Percentiles rank a stretch among this genome's conserved stretches.
Conservation (phyloP, 1,140 invertebrate genomes). For the Acromyrmex echinatior region DNA sequence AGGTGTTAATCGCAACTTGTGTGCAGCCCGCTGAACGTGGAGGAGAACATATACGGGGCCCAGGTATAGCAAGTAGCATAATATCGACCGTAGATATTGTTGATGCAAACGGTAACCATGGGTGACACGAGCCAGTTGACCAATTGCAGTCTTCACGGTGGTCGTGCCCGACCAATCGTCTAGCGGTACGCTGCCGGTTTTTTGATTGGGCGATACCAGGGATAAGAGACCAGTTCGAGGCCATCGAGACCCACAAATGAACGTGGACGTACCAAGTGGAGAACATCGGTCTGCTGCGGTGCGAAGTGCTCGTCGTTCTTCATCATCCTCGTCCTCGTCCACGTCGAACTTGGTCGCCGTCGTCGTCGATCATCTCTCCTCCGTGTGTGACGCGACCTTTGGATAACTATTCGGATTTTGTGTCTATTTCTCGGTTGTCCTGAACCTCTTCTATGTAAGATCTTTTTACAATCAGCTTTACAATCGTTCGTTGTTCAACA, state of each 20-base stretch:
- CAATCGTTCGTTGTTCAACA: slow-evolving; percentile 28
- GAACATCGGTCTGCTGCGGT: slow-evolving; percentile 69
- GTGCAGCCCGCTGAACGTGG: slow-evolving; percentile 25
- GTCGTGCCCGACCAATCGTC: slow-evolving; percentile 82
- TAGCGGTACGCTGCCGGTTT: slow-evolving; percentile 80
- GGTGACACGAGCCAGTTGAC: slow-evolving; percentile 81
- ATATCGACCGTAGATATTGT: slow-evolving; percentile 86
- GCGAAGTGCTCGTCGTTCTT: slow-evolving; percentile 44
- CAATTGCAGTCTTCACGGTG: slow-evolving; percentile 85
- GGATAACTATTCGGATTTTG: slow-evolving; percentile 72
- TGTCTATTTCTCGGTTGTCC: slow-evolving; percentile 44
- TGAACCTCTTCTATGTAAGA: slow-evolving; percentile 59
- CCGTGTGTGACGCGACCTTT: slow-evolving; percentile 46
- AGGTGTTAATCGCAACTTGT: slow-evolving; percentile 71
- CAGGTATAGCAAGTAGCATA: slow-evolving; percentile 68
- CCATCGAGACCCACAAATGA: slow-evolving; percentile 81
- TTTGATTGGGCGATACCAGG: slow-evolving; percentile 85
- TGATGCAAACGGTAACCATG: slow-evolving; percentile 86
- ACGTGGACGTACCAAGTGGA: slow-evolving; percentile 81
- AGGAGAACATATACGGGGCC: slow-evolving; percentile 48
- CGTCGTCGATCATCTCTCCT: slow-evolving; percentile 16
- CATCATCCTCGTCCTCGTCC: slow-evolving; percentile 19
- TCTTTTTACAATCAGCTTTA: slow-evolving; percentile 62
- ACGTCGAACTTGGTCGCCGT: slow-evolving; percentile 26
- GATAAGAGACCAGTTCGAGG: slow-evolving; percentile 86